phyloP scores from a whole-genome alignment of 2,888 invertebrate species.

The Ochropleura leucogaster region DNA sequence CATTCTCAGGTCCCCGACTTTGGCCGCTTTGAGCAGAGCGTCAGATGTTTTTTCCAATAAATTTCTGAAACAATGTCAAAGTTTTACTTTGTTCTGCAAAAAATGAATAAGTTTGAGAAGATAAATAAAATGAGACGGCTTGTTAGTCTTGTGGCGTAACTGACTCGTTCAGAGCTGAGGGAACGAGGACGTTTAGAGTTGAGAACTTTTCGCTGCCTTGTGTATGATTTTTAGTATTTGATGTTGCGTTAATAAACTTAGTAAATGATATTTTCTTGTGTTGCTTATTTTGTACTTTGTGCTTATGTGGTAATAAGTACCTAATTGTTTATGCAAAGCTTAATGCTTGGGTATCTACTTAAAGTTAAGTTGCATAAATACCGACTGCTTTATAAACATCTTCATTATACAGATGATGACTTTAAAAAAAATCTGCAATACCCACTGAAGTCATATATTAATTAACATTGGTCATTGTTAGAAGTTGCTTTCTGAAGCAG shows the following conservation, averaged over 20 bases:
- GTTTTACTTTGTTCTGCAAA: slow-evolving; percentile 56
- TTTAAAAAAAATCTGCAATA: not conserved
- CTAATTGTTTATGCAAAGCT: not conserved
- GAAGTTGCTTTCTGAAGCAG: slow-evolving; percentile 40
- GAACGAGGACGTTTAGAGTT: slow-evolving; percentile 17
- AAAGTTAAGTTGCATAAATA: slow-evolving; percentile 4
- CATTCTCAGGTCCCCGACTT: slow-evolving; percentile 95
- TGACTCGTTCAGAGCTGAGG: slow-evolving; percentile 26
- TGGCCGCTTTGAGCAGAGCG: slow-evolving; percentile 95
- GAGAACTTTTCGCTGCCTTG: slow-evolving; percentile 24
- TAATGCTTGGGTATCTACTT: not conserved
- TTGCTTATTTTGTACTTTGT: not conserved
- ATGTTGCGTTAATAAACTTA: slow-evolving; percentile 16
- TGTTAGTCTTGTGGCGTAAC: slow-evolving; percentile 37
- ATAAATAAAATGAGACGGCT: slow-evolving; percentile 55
- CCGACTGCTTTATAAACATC: slow-evolving; percentile 38
- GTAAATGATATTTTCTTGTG: not conserved
- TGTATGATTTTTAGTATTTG: slow-evolving; percentile 4
- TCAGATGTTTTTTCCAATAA: slow-evolving; percentile 96
- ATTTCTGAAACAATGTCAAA: slow-evolving; percentile 91
- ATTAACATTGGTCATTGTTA: slow-evolving; percentile 3
- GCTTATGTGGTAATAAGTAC: not conserved
- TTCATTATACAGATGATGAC: not conserved
- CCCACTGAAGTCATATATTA: too few species aligned
- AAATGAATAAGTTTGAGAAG: slow-evolving; percentile 46